Base-by-base conservation (phyloP, 2,888 invertebrate genomes). In the Lochmaea crataegi region DNA sequence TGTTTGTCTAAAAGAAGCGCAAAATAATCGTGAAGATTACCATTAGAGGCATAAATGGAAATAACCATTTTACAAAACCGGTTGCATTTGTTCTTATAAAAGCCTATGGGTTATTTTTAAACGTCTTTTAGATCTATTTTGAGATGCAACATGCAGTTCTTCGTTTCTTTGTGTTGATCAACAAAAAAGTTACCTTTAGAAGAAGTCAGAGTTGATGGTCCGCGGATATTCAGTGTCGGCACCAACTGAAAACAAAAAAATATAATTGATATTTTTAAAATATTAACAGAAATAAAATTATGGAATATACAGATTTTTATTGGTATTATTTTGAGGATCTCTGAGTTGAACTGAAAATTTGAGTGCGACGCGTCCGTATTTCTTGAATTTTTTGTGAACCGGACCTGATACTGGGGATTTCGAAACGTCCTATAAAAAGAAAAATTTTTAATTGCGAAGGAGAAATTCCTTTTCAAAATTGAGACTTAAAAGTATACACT, bases 31-130 rank as follows among this genome's bases (percentile, higher is more conserved):
- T 68, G 45, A 68, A 56, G 64, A 64, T 70, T 56, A 64, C 57
- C 69, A 70, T 70, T 70, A 70, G 64, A 65, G 26, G 70, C 64
- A 64, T 53, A 57, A 70, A 70, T 64, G 70, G 70, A 65, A 70
- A 70, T 70, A 57, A 70, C 57, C 26, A 70, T 70, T 70, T 65
- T 65, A 58, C 57, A 65, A 70, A 70, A 70, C 70, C 70, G 70
- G 70, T 70, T 57, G 48, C 57, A 32, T 22, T n/a, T 61, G 64
- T 65, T 69, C 53, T 63, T 53, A 42, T 48, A 51, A 69, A 60
- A 69, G 63, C 56, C 63, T 41, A 64, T 65, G 57, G 57, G 70
- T 65, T 70, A 70, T 70, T 70, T 70, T 70, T 70, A 70, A 65
- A 51, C 61, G 38, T 51, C 61, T 53, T 41, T 22, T 10, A 70